phyloP scores from a whole-genome alignment of 1,140 invertebrate species.

The Drosophila leontia region DNA sequence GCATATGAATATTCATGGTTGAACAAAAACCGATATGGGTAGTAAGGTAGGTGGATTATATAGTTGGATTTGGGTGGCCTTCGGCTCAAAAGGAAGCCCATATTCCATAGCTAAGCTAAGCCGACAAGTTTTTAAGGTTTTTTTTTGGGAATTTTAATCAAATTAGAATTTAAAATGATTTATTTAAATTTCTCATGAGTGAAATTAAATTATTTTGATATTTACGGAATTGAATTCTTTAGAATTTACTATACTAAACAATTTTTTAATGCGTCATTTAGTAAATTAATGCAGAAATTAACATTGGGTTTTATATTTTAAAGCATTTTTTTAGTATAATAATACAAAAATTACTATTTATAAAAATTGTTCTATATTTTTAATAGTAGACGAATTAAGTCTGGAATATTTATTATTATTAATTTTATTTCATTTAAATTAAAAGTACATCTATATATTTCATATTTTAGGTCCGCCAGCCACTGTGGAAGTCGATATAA shows the following conservation, averaged over 20 bases:
- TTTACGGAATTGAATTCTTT: neutral
- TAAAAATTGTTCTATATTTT: no score
- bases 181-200: no score
- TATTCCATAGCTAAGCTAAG: constrained; percentile 17
- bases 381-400: no score
- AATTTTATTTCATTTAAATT: neutral
- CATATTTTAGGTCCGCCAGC: constrained; percentile 89
- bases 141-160: neutral
- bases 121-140: neutral
- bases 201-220: no score
- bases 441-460: neutral
- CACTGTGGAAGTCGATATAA: constrained; percentile 93
- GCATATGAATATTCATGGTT: constrained; percentile 49
- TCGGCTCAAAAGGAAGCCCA: constrained; percentile 7
- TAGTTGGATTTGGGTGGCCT: constrained; percentile 29
- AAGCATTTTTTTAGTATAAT: no score
- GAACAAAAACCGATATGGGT: constrained; percentile 30
- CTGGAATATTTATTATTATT: no score
- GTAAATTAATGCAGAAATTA: neutral
- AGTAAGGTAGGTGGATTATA: constrained; percentile 31
- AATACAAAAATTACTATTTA: no score
- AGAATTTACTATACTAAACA: no score
- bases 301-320: no score
- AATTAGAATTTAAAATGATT: neutral
- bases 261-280: no score